Evolutionary conservation across 2,797 vertebrate species (phyloP), one percentile per base, ranked within the genome.

Genomic region (Hafferia zeledoni): DNA sequence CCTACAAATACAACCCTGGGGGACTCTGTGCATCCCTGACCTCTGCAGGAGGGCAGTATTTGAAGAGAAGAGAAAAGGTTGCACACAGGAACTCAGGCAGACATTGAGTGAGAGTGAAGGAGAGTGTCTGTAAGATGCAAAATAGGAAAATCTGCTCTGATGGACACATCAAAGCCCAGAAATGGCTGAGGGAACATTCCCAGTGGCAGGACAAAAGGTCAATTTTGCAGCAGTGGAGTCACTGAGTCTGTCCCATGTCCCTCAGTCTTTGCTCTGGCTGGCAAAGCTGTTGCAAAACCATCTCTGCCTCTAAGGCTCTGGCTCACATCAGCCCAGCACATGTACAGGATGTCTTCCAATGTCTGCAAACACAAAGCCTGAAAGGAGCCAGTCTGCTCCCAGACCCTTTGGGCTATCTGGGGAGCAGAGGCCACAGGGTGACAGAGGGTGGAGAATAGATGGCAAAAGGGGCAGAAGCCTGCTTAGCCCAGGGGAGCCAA

Each of bases 121-220:
- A 59, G 24, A 63, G n/a, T 0, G 3, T 41, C 33, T 67, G 17
- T 63, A 25, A 60, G 67, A 90, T 13, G 47, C 44, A 27, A 56
- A 92, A 86, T 74, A 7, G 41, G 82, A 69, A 65, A 88, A 81
- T 84, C 30, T 88, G 70, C 82, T 90, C 59, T 87, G 76, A 83
- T 44, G 74, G 59, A 69, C 63, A 67, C 52, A 81, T 82, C 80
- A 86, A 88, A 91, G 67, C 49, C 52, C 41, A 79, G 59, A 67
- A 96, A 57, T 17, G 63, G 53, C 37, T 4, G 3, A 67, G 33
- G 85, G 28, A 91, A 9, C 6, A 0, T 57, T 90, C 85, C 74
- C 91, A 70, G 70, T 0, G 8, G 44, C 41, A 74, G 87, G 74
- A 94, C 85, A 97, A 93, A 93, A 94, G 87, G 95, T 90, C 91